Evolutionary conservation across 2,888 invertebrate genomes (phyloP).

Genomic region (Hypsopygia costalis): DNA sequence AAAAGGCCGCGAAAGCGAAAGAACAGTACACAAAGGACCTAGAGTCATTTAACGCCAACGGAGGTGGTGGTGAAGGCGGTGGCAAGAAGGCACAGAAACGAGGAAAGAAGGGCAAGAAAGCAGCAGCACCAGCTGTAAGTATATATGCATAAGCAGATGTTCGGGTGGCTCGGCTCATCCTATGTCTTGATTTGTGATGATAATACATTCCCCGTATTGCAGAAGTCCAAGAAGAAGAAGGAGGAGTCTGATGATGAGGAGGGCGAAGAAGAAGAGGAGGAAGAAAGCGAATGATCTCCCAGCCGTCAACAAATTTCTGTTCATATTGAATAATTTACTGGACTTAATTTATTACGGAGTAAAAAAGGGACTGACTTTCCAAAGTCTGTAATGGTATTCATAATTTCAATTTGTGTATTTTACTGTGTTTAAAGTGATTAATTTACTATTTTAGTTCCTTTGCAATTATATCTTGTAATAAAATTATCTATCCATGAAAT

Average conservation of each 20-base stretch:
- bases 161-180: background rate
- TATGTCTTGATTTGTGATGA: background rate
- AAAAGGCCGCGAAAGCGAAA: conserved; percentile 92
- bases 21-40: conserved; percentile 93
- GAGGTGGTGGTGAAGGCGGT: conserved; percentile 81
- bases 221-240: conserved; percentile 82
- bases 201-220: conserved; percentile 8
- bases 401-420: conserved; percentile 17
- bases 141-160: conserved; percentile 3
- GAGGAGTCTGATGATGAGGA: conserved; percentile 83
- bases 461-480: conserved; percentile 19
- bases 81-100: conserved; percentile 80
- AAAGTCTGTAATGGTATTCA: conserved; percentile 56
- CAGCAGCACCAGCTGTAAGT: conserved; percentile 65
- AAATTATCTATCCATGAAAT: conserved; percentile 45
- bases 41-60: conserved; percentile 93
- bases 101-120: conserved; percentile 78
- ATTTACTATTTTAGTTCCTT: conserved; percentile 13
- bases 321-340: conserved; percentile 79
- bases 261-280: conserved; percentile 82
- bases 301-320: conserved; percentile 62
- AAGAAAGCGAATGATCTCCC: conserved; percentile 84
- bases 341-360: conserved; percentile 80
- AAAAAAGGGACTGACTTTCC: conserved; percentile 75
- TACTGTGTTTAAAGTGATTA: conserved; percentile 14